Conservation (phyloP, 2,888 invertebrate genomes). For the Chirona hameri region DNA sequence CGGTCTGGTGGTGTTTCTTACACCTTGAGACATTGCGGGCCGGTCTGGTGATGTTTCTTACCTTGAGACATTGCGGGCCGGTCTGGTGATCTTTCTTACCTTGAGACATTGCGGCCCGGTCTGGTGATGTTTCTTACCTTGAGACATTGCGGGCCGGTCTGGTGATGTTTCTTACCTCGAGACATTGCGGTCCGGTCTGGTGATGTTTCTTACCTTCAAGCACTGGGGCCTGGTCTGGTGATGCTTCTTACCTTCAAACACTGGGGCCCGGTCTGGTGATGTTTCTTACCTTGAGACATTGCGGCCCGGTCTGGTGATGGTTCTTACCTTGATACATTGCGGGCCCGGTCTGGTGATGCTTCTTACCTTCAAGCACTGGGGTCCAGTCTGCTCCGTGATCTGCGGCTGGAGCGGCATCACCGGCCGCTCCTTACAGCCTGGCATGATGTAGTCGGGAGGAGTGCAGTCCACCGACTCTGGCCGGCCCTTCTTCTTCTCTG, state of each 20-base stretch:
- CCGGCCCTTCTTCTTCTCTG: conserved; percentile 83
- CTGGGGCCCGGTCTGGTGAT: conserved; percentile 69
- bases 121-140: no score
- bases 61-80: neutral
- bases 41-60: neutral
- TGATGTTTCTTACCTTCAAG: neutral
- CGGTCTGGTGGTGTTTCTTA: no score
- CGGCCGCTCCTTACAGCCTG: conserved; percentile 82
- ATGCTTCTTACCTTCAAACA: conserved; percentile 63
- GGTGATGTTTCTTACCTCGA: neutral
- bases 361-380: conserved; percentile 71
- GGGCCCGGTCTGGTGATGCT: neutral
- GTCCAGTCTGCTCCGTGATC: conserved; percentile 81
- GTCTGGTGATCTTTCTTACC: neutral
- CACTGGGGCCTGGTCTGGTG: neutral
- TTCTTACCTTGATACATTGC: neutral
- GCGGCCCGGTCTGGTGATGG: neutral
- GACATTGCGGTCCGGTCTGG: neutral
- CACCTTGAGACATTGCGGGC: no score
- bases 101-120: neutral
- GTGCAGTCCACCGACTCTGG: conserved; percentile 93
- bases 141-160: no score
- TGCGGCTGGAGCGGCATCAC: conserved; percentile 82
- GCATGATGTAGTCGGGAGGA: conserved; percentile 94
- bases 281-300: neutral